Percentiles rank a stretch among this genome's conserved stretches.
phyloP scores from a whole-genome alignment of 2,888 invertebrate species.

The Caenorhabditis sinica region DNA sequence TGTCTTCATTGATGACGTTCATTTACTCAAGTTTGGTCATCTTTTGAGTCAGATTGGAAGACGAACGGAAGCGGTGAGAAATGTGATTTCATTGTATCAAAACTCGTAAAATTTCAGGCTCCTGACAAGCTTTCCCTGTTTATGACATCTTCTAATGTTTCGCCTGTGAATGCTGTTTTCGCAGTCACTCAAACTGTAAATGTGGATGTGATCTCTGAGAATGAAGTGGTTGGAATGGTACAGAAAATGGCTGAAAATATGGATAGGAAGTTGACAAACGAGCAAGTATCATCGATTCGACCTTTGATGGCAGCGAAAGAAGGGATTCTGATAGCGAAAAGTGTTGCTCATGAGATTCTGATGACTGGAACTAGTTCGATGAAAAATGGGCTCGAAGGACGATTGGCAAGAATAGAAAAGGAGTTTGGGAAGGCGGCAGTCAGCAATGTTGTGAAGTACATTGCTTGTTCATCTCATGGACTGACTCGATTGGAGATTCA shows the following conservation, averaged over 20 bases:
- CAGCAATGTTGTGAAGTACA: constrained; percentile 64
- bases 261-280: constrained; percentile 69
- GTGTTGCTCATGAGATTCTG: constrained; percentile 69
- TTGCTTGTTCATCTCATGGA: constrained; percentile 71
- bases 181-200: constrained; percentile 69
- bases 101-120: constrained; percentile 47
- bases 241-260: constrained; percentile 66
- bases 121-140: constrained; percentile 69
- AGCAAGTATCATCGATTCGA: constrained; percentile 62
- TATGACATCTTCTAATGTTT: constrained; percentile 69
- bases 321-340: constrained; percentile 64
- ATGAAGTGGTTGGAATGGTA: constrained; percentile 73
- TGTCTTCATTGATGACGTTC: constrained; percentile 82
- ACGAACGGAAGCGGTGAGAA: constrained; percentile 42
- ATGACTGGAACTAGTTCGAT: constrained; percentile 46
- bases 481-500: constrained; percentile 75
- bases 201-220: constrained; percentile 67
- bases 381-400: constrained; percentile 69
- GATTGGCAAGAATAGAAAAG: constrained; percentile 68
- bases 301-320: constrained; percentile 51
- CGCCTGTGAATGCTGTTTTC: constrained; percentile 71
- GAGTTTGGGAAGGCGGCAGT: constrained; percentile 65
- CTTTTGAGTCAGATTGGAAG: constrained; percentile 71
- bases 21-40: constrained; percentile 79
- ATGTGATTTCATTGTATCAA: too few relatives aligned